Evolutionary conservation across 2,797 vertebrate genomes (phyloP), one percentile per base, ranked within the genome.

Genomic region (Enteromius trimaculatus): DNA sequence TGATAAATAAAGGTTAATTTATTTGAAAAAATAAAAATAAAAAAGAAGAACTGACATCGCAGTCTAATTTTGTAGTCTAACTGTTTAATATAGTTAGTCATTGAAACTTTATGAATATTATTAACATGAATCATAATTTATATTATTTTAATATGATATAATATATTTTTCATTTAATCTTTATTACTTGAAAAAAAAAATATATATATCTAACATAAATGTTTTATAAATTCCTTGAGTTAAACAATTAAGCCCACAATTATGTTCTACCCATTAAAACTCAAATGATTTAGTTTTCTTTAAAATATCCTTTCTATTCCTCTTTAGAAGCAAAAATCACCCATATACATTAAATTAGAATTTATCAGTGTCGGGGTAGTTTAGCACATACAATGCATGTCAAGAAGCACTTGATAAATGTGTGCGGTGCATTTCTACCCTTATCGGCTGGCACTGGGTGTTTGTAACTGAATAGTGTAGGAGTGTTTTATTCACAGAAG

Each of bases 391-490:
- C 21, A 29, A 29, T 42, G 29, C 11, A 31, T 53, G 47, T 53
- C 21, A 39, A 58, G 13, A 51, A 62, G 53, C 13, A 13, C 53
- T 72, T 26, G 72, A 49, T 47, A 34, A 69, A 53, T 51, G 6
- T 72, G 26, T 2, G 8, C 74, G 69, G 4, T 64, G 70, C 10
- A 2, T 37, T 65, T 42, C 39, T 29, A 26, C 21, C 49, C 55
- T 55, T 16, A 60, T 71, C 11, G 3, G 21, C 21, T 68, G 39
- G 1, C 8, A n/a, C 10, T 44, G 26, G 37, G 23, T 70, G 51
- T 65, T 65, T 65, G 76, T 87, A 78, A 66, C 70, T 82, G 31
- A 37, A 51, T 62, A 64, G 87, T 86, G 87, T 34, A 51, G 78
- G 49, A 74, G 64, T 51, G 84, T 13, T 84, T 85, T 77, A 72